phyloP scores from a whole-genome alignment of 2,797 vertebrate genomes.

The Nyctalus aviator region DNA sequence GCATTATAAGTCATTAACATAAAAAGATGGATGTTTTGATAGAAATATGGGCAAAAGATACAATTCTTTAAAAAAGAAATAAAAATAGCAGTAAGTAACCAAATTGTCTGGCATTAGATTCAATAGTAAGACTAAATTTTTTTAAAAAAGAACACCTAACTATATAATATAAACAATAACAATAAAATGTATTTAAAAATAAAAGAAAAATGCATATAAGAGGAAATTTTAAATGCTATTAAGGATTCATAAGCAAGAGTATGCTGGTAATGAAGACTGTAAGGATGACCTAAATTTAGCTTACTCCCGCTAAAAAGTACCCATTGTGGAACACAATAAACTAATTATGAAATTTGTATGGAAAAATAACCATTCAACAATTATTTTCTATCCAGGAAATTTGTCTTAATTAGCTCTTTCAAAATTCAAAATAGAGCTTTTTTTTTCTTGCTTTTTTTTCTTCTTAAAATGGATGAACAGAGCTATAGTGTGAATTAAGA shows the following conservation, averaged over 20 bases:
- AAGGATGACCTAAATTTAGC: background rate
- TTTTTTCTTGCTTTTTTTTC: background rate
- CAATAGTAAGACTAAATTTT: background rate
- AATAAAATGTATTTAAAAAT: conserved; percentile 5
- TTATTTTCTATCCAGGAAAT: background rate
- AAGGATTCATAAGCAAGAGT: background rate
- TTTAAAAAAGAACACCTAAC: no score
- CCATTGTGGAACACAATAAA: background rate
- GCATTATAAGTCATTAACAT: background rate
- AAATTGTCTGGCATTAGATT: conserved; percentile 7
- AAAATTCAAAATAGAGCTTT: background rate
- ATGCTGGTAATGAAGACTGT: background rate
- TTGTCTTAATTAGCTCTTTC: background rate
- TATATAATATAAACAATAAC: background rate
- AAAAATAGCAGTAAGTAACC: background rate
- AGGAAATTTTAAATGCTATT: conserved; percentile 9
- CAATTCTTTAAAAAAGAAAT: background rate
- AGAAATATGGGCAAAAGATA: background rate
- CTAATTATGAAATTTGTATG: background rate
- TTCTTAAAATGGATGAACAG: background rate
- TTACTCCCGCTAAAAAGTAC: conserved; percentile 2
- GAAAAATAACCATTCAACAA: conserved; percentile 3
- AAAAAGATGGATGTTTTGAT: background rate
- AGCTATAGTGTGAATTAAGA: background rate
- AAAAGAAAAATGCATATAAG: background rate